phyloP scores from a whole-genome alignment of 2,797 vertebrate genomes.

The Anguilla anguilla region DNA sequence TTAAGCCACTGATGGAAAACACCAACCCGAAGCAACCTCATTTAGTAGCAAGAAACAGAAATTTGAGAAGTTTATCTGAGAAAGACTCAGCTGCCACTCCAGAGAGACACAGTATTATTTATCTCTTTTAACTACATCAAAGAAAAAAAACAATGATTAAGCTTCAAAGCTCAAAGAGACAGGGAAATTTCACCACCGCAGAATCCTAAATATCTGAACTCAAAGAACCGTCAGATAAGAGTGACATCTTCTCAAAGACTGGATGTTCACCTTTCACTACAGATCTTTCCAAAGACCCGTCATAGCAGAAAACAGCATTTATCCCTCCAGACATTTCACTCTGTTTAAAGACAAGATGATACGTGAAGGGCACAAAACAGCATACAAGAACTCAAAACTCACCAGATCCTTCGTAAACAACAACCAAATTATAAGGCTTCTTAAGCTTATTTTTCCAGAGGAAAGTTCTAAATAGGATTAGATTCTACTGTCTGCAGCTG shows the following conservation, averaged over 20 bases:
- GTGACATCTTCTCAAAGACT: background rate
- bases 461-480: background rate
- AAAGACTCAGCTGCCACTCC: background rate
- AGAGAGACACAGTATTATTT: background rate
- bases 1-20: background rate
- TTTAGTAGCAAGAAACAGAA: background rate
- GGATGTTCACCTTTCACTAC: background rate
- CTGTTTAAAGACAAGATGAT: background rate
- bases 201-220: conserved; percentile 3
- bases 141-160: background rate
- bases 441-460: background rate
- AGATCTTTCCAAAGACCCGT: background rate
- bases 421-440: conserved; percentile 8
- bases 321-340: background rate
- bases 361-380: background rate
- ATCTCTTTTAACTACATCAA: background rate
- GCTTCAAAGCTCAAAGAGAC: background rate
- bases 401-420: background rate
- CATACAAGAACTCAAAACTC: background rate
- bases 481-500: background rate
- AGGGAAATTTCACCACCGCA: background rate
- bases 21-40: background rate
- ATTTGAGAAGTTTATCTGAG: background rate
- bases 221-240: conserved; percentile 16
- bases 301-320: background rate